Evolutionary conservation across 2,113 vertebrate genomes (phyloP).

Genomic region (Crotalus viridis): DNA sequence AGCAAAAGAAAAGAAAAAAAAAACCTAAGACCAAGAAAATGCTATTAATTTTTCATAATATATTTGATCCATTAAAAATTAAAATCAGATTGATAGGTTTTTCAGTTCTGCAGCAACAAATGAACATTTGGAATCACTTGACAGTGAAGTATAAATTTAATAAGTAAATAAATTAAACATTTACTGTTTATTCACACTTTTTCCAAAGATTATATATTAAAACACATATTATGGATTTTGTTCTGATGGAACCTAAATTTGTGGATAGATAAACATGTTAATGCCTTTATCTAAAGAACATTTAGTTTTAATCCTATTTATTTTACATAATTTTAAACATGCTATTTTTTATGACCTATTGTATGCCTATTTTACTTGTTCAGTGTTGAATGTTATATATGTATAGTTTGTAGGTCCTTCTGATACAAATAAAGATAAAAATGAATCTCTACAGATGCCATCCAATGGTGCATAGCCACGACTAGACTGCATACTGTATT

Average conservation of each 20-base stretch:
- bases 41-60: constrained; percentile 22
- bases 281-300: not conserved
- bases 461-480: not conserved
- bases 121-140: not conserved
- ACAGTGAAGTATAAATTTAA: not conserved
- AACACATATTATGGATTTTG: not conserved
- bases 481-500: not conserved
- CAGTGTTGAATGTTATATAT: not conserved
- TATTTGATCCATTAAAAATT: constrained; percentile 7
- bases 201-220: not conserved
- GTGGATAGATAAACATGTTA: not conserved
- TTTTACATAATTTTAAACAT: not conserved
- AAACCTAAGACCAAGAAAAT: not conserved
- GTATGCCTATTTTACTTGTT: not conserved
- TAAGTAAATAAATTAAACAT: not conserved
- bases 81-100: constrained; percentile 6
- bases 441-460: not conserved
- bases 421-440: not conserved
- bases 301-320: not conserved
- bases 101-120: not conserved
- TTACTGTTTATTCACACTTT: not conserved
- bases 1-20: not conserved
- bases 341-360: not conserved
- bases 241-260: not conserved
- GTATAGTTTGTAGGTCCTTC: not conserved